Conservation (phyloP, 2,797 vertebrate species). For the Nannoperca obscura region DNA sequence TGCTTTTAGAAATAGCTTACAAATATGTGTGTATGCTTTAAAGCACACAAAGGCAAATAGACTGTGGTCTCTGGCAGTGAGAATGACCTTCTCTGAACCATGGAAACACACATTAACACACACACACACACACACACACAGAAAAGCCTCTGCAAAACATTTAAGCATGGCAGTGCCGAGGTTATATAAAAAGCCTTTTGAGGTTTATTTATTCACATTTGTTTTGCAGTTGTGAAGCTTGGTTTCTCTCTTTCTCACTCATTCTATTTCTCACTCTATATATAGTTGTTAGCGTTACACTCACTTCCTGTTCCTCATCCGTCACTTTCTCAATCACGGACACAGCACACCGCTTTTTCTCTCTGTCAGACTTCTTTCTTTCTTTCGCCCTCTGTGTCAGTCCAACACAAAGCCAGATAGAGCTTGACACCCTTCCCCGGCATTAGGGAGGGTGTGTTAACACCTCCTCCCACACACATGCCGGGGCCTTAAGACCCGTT, state of each 20-base stretch:
- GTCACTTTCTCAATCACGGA: constrained; percentile 24
- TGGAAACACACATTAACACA: constrained; percentile 62
- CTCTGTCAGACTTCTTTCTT: constrained; percentile 7
- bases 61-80: constrained; percentile 70
- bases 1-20: constrained; percentile 29
- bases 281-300: constrained; percentile 15
- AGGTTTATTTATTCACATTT: constrained; percentile 81
- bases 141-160: constrained; percentile 59
- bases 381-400: constrained; percentile 13
- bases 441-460: constrained; percentile 65
- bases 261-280: constrained; percentile 16
- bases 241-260: constrained; percentile 71
- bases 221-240: constrained; percentile 69
- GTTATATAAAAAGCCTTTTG: constrained; percentile 74
- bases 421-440: constrained; percentile 53
- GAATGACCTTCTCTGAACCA: constrained; percentile 74
- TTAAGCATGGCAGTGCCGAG: constrained; percentile 54
- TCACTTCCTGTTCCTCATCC: constrained; percentile 36
- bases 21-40: constrained; percentile 32
- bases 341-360: background rate
- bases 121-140: constrained; percentile 32
- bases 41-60: constrained; percentile 52
- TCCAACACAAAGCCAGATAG: constrained; percentile 42
- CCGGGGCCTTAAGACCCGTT: constrained; percentile 54
- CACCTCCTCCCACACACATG: constrained; percentile 59